Conservation (phyloP, 1,140 invertebrate genomes). For the Samia ricini region DNA sequence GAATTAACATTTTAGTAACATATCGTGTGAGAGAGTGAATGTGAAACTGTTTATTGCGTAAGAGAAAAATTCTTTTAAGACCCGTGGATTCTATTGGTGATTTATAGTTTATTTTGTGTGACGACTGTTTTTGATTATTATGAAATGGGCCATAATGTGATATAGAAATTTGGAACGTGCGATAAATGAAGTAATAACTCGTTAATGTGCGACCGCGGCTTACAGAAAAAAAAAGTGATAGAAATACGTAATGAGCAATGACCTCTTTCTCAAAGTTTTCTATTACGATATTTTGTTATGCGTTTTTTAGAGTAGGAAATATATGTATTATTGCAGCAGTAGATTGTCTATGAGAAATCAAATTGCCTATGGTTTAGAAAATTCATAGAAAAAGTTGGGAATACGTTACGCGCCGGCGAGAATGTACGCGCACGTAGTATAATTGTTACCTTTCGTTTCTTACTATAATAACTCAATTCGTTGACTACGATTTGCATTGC, state of each 20-base stretch:
- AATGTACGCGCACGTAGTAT: conserved; percentile 31
- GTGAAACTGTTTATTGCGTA: conserved; percentile 66
- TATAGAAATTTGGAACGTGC: neutral
- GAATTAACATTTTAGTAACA: conserved; percentile 59
- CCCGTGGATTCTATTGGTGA: conserved; percentile 35
- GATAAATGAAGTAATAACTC: conserved; percentile 5
- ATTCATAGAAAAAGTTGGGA: conserved; percentile 44
- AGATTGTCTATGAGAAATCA: conserved; percentile 22
- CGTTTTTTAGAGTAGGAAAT: conserved; percentile 28
- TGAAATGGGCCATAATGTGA: neutral
- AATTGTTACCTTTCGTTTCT: conserved; percentile 48
- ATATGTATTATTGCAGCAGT: conserved; percentile 19
- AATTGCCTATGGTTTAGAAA: conserved; percentile 33
- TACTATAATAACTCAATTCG: conserved; percentile 38
- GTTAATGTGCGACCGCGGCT: conserved; percentile 3
- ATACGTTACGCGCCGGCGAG: conserved; percentile 26
- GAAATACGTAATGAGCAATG: conserved; percentile 21
- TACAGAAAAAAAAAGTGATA: neutral
- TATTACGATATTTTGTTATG: conserved; percentile 14
- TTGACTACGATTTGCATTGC: conserved; percentile 35
- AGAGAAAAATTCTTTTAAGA: conserved; percentile 39
- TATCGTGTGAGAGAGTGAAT: conserved; percentile 65
- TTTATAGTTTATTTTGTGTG: conserved; percentile 4
- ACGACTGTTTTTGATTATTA: neutral
- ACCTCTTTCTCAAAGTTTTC: conserved; percentile 25